A percentile compares a stretch with the other conserved stretches of the same genome.
These are phyloP conservation scores for Drosophila ficusphila DNA, from an alignment of 1,140 invertebrate species.

Conservation along the genomic window DNA sequence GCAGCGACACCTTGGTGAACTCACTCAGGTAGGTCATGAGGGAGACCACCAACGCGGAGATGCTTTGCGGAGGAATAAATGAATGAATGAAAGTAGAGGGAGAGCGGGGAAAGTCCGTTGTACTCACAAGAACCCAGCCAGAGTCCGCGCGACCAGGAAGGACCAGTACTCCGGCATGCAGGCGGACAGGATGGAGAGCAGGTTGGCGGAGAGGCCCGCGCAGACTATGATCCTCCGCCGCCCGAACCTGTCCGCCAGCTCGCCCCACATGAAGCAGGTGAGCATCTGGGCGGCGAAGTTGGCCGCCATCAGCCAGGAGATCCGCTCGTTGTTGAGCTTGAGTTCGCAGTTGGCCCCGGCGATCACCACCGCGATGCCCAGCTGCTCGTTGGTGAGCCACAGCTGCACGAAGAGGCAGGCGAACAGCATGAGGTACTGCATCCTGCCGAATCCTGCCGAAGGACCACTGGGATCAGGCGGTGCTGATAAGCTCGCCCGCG, in stretches of 20 bases:
- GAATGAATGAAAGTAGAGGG: neutral
- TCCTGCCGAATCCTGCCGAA: slow-evolving; percentile 54
- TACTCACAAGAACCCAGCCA: slow-evolving; percentile 43
- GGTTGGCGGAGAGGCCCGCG: neutral
- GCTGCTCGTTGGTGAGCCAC: slow-evolving; percentile 42
- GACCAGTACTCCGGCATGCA: slow-evolving; percentile 58
- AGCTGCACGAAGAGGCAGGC: neutral
- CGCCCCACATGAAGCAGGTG: slow-evolving; percentile 19
- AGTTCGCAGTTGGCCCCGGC: slow-evolving; percentile 37
- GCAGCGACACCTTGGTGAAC: slow-evolving; percentile 36
- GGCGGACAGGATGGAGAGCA: slow-evolving; percentile 14
- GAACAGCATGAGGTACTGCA: slow-evolving; percentile 23
- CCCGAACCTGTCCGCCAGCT: slow-evolving; percentile 38
- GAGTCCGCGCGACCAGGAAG: slow-evolving; percentile 22
- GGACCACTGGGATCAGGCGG: neutral
- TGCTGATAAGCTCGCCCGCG: neutral
- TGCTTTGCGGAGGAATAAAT: neutral
- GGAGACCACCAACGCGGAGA: slow-evolving; percentile 7
- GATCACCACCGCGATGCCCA: slow-evolving; percentile 31
- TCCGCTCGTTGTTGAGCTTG: neutral
- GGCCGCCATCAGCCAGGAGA: slow-evolving; percentile 9
- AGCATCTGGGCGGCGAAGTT: slow-evolving; percentile 18
- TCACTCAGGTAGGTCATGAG: slow-evolving; percentile 47
- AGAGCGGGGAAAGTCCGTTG: accelerated
- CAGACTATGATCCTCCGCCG: slow-evolving; percentile 44